Base-by-base conservation (phyloP, 2,888 invertebrate genomes). In the Melanostoma scalare region DNA sequence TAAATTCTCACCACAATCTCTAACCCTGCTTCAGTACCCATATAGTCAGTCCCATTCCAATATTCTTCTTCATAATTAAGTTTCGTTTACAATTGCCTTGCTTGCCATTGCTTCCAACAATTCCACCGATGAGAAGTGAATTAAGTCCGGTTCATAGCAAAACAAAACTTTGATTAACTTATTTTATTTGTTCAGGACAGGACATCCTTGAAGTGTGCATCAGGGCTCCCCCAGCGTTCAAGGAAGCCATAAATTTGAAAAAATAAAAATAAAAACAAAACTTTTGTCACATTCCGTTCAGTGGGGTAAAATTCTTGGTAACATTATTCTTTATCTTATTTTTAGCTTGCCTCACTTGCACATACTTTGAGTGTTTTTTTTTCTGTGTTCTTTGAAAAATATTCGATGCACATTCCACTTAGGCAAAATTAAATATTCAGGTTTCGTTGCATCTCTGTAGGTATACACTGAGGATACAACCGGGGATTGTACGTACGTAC, bases 401-500 rank as follows among this genome's bases (percentile, higher is more conserved):
- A 63, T 69, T 77, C 44, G 53, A 72, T 61, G 67, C 67, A 72
- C 71, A 76, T 67, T 67, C 55, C 61, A 72, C 76, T 81, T 72
- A 50, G 56, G 42, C 9, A 20, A 76, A 76, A 81, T 81, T 76
- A 76, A 76, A 82, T 82, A 78, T 82, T 82, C 78, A 58, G 10
- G 65, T 33, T 69, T 74, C 77, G 77, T 78, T 78, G 69, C 73
- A 58, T 73, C 20, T 20, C 42, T 65, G 44, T n/a, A n/a, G n/a
- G n/a, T 44, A 50, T 50, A 44, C 63, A 68, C 55, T 69, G 52
- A 69, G 8, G 35, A 44, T 40, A 61, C 48, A 55, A 42, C 44
- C 52, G 42, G 40, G n/a, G 3, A 40, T 50, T 50, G 6, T 50
- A 35, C 46, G 44, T 33, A 10, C 5, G 3, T 50, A 30, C 30